A percentile compares a stretch with the other conserved stretches of the same genome.
These are phyloP conservation scores for Tipula vernalis DNA, from an alignment of 2,888 invertebrate genomes.

Conservation along the genomic window DNA sequence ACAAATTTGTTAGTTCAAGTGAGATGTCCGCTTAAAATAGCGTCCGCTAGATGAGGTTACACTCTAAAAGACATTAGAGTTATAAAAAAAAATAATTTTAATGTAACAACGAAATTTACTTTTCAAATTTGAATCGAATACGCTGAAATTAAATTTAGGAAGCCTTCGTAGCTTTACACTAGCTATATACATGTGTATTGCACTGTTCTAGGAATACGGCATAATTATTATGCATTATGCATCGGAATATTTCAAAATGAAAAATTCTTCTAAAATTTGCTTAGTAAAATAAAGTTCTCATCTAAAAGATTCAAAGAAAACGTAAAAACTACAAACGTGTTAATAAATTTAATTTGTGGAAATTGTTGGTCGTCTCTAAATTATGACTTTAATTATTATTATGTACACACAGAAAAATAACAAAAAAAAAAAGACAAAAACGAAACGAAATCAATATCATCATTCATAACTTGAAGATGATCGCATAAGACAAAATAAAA, in stretches of 20 bases:
- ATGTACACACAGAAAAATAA: not conserved
- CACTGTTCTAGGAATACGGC: not conserved
- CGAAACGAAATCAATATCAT: not conserved
- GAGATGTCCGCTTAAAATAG: too few relatives aligned
- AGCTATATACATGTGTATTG: too few relatives aligned
- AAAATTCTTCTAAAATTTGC: not conserved
- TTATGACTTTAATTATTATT: not conserved
- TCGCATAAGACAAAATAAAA: not conserved
- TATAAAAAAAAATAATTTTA: too few relatives aligned
- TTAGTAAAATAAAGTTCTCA: not conserved
- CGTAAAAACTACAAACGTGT: not conserved
- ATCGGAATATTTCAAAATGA: not conserved
- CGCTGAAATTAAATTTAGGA: not conserved
- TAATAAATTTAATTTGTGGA: not conserved
- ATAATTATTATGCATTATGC: not conserved
- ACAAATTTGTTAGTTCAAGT: too few relatives aligned
- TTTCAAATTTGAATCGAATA: too few relatives aligned
- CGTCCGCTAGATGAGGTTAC: too few relatives aligned
- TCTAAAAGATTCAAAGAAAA: not conserved
- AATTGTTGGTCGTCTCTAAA: not conserved
- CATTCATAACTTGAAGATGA: not conserved
- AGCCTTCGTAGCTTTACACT: not conserved
- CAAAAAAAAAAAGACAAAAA: not conserved
- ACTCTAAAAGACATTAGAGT: too few relatives aligned
- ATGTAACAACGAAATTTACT: too few relatives aligned